Base-by-base conservation (phyloP, 2,888 invertebrate genomes). In the Cepaea hortensis region DNA sequence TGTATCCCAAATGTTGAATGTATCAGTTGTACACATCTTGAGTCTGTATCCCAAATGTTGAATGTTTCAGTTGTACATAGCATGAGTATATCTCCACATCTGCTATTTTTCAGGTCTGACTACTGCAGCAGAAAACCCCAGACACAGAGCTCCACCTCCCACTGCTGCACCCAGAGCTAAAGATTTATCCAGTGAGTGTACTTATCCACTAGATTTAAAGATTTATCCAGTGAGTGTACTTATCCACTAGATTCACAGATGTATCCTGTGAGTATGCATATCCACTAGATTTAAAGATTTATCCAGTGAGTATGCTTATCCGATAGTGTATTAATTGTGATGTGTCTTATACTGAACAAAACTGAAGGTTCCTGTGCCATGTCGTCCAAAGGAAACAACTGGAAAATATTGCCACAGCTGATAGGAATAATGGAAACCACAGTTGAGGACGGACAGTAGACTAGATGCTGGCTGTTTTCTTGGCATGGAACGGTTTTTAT, bases 141-240 rank as follows among this genome's bases (percentile, higher is more conserved):
- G 82, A 55, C 18, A 55, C 62, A 86, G 77, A 48, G 15, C 61
- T 61, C 68, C 48, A 13, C 23, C 23, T 20, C 68, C 62, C 46
- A 7, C n/a, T 20, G 7, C 55, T 7, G 85, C 72, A 15, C 87
- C 90, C 1, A 83, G 88, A 50, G 89, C 91, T 35, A 91, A 90
- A 85, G 92, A 93, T 88, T 87, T 93, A n/a, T 92, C 93, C 88
- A 92, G 91, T 91, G 82, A 87, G 89, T 83, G 46, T 15, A n/a
- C 35, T 70, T 76, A n/a, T 61, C 18, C 73, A 9, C 90, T 3
- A 83, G 88, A 50, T 89, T 90, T 35, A 91, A 90, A 85, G 92
- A 93, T 88, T 87, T 93, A n/a, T 92, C 93, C 88, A 92, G 91
- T 91, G 82, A 87, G 89, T 83, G 46, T 15, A n/a, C 35, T 70